Evolutionary conservation across 2,888 invertebrate species (phyloP).

Genomic region (Minunthozetes semirufus): DNA sequence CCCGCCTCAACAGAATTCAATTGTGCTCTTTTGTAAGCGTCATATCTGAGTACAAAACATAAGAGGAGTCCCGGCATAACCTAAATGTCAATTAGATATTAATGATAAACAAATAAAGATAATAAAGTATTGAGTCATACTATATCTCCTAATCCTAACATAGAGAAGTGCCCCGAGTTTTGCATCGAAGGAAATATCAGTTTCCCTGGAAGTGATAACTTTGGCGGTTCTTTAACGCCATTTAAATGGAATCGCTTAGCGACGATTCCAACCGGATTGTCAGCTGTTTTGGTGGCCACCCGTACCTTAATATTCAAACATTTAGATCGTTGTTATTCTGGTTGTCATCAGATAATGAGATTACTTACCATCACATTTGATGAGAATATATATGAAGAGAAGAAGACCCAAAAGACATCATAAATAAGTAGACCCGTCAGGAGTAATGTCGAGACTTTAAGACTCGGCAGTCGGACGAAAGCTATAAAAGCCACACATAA

Average conservation of each 20-base stretch:
- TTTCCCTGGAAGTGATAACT: slow-evolving; percentile 91
- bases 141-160: slow-evolving; percentile 68
- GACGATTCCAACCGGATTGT: slow-evolving; percentile 68
- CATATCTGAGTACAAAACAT: slow-evolving; percentile 93
- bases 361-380: slow-evolving; percentile 94
- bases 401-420: slow-evolving; percentile 98
- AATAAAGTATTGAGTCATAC: slow-evolving; percentile 48
- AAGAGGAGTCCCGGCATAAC: slow-evolving; percentile 93
- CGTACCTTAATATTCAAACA: slow-evolving; percentile 24
- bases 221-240: slow-evolving; percentile 70
- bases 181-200: slow-evolving; percentile 89
- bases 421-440: slow-evolving; percentile 70
- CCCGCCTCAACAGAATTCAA: slow-evolving; percentile 57
- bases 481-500: slow-evolving; percentile 96
- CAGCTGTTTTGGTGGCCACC: slow-evolving; percentile 58
- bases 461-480: slow-evolving; percentile 85
- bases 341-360: neutral
- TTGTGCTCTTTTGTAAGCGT: slow-evolving; percentile 91
- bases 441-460: slow-evolving; percentile 88
- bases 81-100: slow-evolving; percentile 45
- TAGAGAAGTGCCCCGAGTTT: slow-evolving; percentile 91
- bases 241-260: slow-evolving; percentile 86
- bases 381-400: slow-evolving; percentile 95
- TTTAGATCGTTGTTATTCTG: neutral
- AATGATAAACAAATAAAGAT: too few relatives aligned